Conservation (phyloP, 2,113 vertebrate genomes). For the Apaloderma vittatum region DNA sequence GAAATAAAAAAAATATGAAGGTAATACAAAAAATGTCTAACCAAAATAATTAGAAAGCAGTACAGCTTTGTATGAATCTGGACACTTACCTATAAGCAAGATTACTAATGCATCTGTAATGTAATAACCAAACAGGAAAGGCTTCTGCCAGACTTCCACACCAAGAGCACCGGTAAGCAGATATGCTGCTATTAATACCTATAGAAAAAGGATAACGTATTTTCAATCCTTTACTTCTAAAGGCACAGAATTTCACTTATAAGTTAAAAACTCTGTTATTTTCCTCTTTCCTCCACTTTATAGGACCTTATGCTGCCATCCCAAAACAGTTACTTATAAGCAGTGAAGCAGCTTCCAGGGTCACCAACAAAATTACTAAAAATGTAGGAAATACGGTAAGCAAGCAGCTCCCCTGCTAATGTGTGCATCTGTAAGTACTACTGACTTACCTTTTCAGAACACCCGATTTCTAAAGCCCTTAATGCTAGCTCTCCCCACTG, state of each 20-base stretch:
- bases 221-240: background rate
- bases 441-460: background rate
- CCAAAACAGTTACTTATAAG: background rate
- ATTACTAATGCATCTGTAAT: constrained; percentile 68
- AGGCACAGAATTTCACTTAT: background rate
- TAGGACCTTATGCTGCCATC: background rate
- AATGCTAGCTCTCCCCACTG: background rate
- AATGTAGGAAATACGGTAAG: accelerated
- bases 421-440: background rate
- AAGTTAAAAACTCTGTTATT: background rate
- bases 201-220: background rate
- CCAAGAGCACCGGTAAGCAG: constrained; percentile 68
- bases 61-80: background rate
- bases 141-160: constrained; percentile 75
- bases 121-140: constrained; percentile 72
- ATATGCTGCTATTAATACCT: constrained; percentile 74
- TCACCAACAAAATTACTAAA: background rate
- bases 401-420: background rate
- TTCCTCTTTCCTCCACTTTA: background rate
- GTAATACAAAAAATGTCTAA: background rate
- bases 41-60: background rate
- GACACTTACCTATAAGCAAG: constrained; percentile 75
- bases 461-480: background rate
- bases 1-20: background rate
- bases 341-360: background rate